Percentiles rank a stretch among this genome's conserved stretches.
Evolutionary conservation across 2,113 vertebrate genomes (phyloP).

Genomic region (Chitala chitala): DNA sequence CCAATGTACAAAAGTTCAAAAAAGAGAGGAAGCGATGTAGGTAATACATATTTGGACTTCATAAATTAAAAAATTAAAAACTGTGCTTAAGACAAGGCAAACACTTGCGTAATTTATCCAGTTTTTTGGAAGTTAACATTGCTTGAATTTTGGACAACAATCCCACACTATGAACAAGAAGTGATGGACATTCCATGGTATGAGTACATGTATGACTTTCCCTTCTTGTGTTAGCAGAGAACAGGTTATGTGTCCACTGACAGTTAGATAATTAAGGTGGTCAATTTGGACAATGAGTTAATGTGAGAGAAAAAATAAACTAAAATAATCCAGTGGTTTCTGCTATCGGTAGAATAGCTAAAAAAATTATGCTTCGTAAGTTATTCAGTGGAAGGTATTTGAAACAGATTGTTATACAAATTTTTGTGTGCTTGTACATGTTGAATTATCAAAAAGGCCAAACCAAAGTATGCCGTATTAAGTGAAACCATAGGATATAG

Average conservation of each 20-base stretch:
- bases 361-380: too few species aligned
- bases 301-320: constrained; percentile 45
- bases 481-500: background rate
- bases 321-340: constrained; percentile 53
- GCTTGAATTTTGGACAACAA: background rate
- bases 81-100: constrained; percentile 25
- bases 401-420: background rate
- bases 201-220: constrained; percentile 13
- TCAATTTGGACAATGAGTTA: constrained; percentile 42
- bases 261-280: constrained; percentile 41
- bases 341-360: constrained; percentile 26
- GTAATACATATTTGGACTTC: constrained; percentile 37
- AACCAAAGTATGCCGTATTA: constrained; percentile 16
- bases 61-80: constrained; percentile 10
- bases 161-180: constrained; percentile 44
- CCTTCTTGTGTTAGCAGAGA: constrained; percentile 18
- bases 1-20: constrained; percentile 52
- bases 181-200: constrained; percentile 17
- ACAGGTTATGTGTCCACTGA: constrained; percentile 29
- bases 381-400: too few species aligned
- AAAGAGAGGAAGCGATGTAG: constrained; percentile 34
- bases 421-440: constrained; percentile 4
- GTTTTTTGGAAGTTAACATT: constrained; percentile 12
- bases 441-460: constrained; percentile 50
- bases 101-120: constrained; percentile 15